Evolutionary conservation across 35 echinoderm and acorn worm species (phyloP).

Genomic region (Holothuria glaberrima): DNA sequence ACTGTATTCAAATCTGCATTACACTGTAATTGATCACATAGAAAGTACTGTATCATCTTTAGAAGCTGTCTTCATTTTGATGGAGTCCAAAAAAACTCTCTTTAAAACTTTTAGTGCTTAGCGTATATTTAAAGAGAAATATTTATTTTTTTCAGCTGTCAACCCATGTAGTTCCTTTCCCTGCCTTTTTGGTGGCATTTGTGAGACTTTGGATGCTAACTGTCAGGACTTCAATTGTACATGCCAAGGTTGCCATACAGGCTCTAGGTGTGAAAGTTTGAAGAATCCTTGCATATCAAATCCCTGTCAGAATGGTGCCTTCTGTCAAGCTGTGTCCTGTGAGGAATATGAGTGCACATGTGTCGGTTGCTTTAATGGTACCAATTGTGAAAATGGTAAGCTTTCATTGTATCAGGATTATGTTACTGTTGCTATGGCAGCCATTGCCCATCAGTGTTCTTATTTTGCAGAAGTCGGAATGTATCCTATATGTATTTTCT

Average conservation of each 20-base stretch:
- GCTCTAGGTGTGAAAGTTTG: constrained; percentile 60
- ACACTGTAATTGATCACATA: no score
- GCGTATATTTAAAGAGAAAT: not conserved
- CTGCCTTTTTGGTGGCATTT: constrained; percentile 72
- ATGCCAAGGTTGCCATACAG: constrained; percentile 70
- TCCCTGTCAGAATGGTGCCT: constrained; percentile 59
- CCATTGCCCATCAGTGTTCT: no score
- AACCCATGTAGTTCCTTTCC: constrained; percentile 82
- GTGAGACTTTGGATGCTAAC: constrained; percentile 4
- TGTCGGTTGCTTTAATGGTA: constrained; percentile 54
- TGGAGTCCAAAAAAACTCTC: no score
- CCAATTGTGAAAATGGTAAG: constrained; percentile 59
- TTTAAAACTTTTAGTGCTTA: no score
- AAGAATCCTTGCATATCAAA: constrained; percentile 58
- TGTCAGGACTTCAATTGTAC: constrained; percentile 75
- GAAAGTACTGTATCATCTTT: no score
- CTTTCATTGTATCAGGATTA: not conserved
- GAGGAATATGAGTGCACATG: constrained; percentile 58
- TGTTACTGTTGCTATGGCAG: no score
- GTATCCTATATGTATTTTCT: no score
- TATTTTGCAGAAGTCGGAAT: no score
- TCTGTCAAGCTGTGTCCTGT: constrained; percentile 36
- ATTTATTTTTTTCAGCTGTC: constrained; percentile 35
- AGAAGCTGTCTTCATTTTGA: no score
- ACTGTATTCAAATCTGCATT: no score